A percentile compares a stretch with the other conserved stretches of the same genome.
Conservation (phyloP, 2,113 vertebrate species). For the Corvus hawaiiensis region DNA sequence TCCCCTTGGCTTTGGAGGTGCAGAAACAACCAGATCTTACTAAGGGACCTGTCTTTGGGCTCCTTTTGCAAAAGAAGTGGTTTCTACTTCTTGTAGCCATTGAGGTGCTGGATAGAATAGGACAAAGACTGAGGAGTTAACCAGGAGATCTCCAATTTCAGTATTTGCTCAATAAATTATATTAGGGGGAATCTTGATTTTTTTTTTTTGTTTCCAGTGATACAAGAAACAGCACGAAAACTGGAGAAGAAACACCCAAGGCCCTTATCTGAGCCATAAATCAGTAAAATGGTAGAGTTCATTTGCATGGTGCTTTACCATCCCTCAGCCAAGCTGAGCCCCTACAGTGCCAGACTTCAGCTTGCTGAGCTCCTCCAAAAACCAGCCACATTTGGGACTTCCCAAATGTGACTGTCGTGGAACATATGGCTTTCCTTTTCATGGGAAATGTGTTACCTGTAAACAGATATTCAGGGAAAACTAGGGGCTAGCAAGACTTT, state of each 20-base stretch:
- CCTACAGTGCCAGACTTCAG: not conserved
- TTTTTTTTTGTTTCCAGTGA: not conserved
- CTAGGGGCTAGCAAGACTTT: not conserved
- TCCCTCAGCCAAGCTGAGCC: not conserved
- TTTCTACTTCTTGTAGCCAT: not conserved
- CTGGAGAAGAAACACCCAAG: not conserved
- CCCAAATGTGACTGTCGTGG: not conserved
- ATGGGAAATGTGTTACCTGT: not conserved
- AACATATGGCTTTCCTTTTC: not conserved
- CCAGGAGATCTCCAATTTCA: not conserved
- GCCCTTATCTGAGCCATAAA: not conserved
- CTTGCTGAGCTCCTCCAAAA: not conserved
- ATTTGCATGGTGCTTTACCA: not conserved
- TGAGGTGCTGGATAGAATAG: not conserved
- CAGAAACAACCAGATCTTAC: not conserved
- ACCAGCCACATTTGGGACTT: not conserved
- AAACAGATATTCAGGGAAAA: not conserved
- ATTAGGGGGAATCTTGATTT: not conserved
- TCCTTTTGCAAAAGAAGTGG: not conserved
- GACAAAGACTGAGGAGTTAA: not conserved
- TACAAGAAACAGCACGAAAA: not conserved
- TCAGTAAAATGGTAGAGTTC: not conserved
- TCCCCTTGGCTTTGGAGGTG: not conserved
- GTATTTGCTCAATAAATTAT: not conserved
- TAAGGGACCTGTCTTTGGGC: not conserved